Evolutionary conservation across 2,888 invertebrate genomes (phyloP).

Genomic region (Torymus aiolomorphi): DNA sequence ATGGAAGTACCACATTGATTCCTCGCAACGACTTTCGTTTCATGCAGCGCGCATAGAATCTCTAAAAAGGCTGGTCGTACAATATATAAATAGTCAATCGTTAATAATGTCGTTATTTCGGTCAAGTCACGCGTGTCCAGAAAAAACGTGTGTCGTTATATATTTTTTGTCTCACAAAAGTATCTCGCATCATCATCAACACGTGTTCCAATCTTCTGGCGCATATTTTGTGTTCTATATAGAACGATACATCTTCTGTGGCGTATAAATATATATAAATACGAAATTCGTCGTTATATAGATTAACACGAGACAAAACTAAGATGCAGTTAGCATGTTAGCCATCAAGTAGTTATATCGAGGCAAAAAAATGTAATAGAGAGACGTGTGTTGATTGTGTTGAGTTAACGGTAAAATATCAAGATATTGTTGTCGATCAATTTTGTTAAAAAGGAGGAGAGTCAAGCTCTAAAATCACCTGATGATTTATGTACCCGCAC

Average conservation of each 20-base stretch:
- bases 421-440: conserved; percentile 8
- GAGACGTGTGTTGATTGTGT: conserved; percentile 18
- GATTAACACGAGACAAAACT: conserved; percentile 13
- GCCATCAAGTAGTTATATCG: not conserved
- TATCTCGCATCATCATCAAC: conserved; percentile 17
- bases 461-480: conserved; percentile 51
- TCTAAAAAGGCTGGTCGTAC: conserved; percentile 29
- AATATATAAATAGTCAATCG: conserved; percentile 31
- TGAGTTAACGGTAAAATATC: conserved; percentile 5
- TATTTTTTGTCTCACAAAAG: conserved; percentile 3
- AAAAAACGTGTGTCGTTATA: conserved; percentile 31
- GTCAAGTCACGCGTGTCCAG: conserved; percentile 24
- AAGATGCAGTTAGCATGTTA: conserved; percentile 26
- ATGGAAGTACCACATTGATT: conserved; percentile 49
- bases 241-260: conserved; percentile 14
- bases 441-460: conserved; percentile 24
- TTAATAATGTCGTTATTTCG: conserved; percentile 18
- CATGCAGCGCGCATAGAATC: conserved; percentile 42
- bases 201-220: conserved; percentile 26
- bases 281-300: not conserved
- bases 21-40: conserved; percentile 43
- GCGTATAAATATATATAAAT: not conserved
- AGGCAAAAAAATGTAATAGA: conserved; percentile 5
- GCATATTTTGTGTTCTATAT: not conserved
- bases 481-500: conserved; percentile 35